These are phyloP conservation scores for Heliothis subflexa DNA, from an alignment of 1,140 invertebrate genomes.

Conservation along the genomic window DNA sequence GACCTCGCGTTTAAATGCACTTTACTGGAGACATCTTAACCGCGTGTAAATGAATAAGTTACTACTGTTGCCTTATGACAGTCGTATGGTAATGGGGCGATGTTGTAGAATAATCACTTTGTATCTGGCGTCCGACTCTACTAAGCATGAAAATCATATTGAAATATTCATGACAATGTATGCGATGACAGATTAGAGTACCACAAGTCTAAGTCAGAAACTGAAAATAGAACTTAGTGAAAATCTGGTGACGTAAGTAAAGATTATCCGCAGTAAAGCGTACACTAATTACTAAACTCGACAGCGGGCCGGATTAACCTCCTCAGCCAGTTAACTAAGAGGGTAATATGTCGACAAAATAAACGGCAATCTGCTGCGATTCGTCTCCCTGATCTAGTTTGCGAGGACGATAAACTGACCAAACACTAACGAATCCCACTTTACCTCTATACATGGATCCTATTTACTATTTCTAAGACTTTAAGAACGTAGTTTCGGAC, in stretches of 20 bases:
- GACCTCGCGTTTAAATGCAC: conserved; percentile 29
- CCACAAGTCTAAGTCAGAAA: neutral
- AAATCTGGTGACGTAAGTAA: conserved; percentile 51
- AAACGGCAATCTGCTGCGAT: conserved; percentile 61
- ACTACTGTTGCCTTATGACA: conserved; percentile 18
- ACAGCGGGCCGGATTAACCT: conserved; percentile 58
- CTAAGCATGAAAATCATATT: conserved; percentile 26
- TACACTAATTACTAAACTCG: conserved; percentile 61
- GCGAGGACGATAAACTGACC: conserved; percentile 41
- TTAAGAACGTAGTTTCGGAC: conserved; percentile 19
- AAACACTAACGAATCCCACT: conserved; percentile 36
- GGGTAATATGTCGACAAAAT: conserved; percentile 65
- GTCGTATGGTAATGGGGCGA: conserved; percentile 18
- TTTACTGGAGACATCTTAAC: conserved; percentile 36
- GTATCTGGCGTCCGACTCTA: neutral
- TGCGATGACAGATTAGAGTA: neutral
- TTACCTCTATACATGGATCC: conserved; percentile 16
- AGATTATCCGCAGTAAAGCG: conserved; percentile 58
- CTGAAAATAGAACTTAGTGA: conserved; percentile 40
- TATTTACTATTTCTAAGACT: conserved; percentile 38
- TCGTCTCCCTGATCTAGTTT: conserved; percentile 58
- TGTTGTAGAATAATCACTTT: conserved; percentile 29
- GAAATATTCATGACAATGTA: conserved; percentile 9
- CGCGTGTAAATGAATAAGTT: conserved; percentile 31
- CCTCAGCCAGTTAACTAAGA: conserved; percentile 64